Percentiles rank a stretch among this genome's conserved stretches.
Evolutionary conservation across 2,888 invertebrate species (phyloP).

Genomic region (Plebejus argus): DNA sequence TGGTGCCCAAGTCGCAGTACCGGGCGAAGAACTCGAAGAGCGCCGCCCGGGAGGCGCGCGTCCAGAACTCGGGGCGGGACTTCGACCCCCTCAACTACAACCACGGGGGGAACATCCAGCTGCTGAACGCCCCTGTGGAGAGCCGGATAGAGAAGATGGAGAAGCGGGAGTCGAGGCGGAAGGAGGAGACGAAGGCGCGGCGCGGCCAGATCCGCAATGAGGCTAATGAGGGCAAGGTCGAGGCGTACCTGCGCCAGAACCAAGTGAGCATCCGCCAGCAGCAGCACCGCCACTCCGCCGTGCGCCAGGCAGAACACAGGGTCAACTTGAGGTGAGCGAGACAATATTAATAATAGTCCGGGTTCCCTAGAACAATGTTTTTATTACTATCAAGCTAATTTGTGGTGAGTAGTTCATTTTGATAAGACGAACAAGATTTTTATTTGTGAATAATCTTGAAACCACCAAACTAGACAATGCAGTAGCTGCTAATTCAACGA

Average conservation of each 20-base stretch:
- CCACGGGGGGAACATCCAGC: slow-evolving; percentile 72
- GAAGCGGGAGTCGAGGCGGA: slow-evolving; percentile 55
- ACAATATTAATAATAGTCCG: background rate
- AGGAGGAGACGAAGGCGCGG: slow-evolving; percentile 54
- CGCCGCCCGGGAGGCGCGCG: slow-evolving; percentile 47
- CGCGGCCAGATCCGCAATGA: slow-evolving; percentile 53
- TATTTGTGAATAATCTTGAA: too few species aligned
- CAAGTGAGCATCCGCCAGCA: slow-evolving; percentile 75
- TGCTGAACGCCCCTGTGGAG: slow-evolving; percentile 54
- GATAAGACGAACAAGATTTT: too few species aligned
- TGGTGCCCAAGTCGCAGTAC: slow-evolving; percentile 72
- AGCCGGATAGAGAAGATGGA: slow-evolving; percentile 57
- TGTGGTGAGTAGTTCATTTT: too few species aligned
- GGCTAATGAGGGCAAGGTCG: slow-evolving; percentile 69
- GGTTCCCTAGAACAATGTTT: too few species aligned
- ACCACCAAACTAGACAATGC: too few species aligned
- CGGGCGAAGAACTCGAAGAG: slow-evolving; percentile 54
- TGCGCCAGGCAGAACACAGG: slow-evolving; percentile 74
- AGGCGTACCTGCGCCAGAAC: slow-evolving; percentile 74
- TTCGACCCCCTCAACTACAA: slow-evolving; percentile 85
- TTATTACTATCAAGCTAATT: too few species aligned
- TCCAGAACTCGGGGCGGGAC: slow-evolving; percentile 68
- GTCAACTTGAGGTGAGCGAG: slow-evolving; percentile 68
- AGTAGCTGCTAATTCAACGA: too few species aligned
- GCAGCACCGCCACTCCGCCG: slow-evolving; percentile 72